Percentiles rank a stretch among this genome's conserved stretches.
These are phyloP conservation scores for Anolis apletophallus DNA, from an alignment of 2,797 vertebrate species.

Conservation along the genomic window DNA sequence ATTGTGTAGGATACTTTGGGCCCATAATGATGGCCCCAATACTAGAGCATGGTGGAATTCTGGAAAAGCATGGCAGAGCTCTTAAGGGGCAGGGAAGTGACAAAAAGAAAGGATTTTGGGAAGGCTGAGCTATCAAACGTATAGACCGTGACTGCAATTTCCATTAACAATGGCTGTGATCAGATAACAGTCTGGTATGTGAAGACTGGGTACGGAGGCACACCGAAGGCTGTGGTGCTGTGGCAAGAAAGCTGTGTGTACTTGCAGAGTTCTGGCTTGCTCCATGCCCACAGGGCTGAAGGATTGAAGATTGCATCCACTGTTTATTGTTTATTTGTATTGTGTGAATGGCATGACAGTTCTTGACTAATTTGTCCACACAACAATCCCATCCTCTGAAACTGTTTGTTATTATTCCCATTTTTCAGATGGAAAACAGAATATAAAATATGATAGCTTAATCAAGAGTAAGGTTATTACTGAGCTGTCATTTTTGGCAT, in stretches of 20 bases:
- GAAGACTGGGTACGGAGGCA: background rate
- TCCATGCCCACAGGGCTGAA: background rate
- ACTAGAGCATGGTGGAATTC: background rate
- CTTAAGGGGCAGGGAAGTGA: background rate
- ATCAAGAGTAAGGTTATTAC: background rate
- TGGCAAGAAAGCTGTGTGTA: background rate
- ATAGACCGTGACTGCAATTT: background rate
- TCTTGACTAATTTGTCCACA: background rate
- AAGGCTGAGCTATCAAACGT: background rate
- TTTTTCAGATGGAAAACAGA: constrained; percentile 13
- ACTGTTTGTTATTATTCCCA: background rate
- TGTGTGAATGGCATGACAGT: background rate
- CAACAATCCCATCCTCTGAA: background rate
- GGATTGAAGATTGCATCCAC: background rate
- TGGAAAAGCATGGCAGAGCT: background rate
- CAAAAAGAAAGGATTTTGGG: background rate
- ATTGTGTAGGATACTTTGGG: background rate
- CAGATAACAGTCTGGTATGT: background rate
- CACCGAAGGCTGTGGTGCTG: background rate
- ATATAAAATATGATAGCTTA: background rate
- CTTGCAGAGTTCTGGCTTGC: background rate
- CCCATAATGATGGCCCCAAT: background rate
- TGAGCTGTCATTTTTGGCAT: background rate
- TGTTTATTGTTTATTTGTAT: background rate
- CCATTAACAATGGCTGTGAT: constrained; percentile 17